Percentiles rank a stretch among this genome's conserved stretches.
Evolutionary conservation across 2,113 vertebrate species (phyloP).

Genomic region (Antechinus flavipes): DNA sequence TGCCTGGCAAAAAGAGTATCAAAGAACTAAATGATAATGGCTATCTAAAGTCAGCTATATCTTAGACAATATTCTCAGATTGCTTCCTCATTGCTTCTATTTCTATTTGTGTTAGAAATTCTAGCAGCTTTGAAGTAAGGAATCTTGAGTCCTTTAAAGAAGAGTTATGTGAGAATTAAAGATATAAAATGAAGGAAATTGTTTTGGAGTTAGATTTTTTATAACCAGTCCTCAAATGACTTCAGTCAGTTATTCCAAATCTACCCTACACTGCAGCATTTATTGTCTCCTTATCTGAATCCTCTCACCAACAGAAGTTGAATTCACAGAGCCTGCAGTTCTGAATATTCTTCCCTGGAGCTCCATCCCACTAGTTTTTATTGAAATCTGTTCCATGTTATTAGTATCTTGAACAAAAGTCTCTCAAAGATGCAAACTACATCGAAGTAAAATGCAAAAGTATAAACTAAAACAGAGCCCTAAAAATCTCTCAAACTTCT

Average conservation of each 20-base stretch:
- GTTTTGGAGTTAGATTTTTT: background rate
- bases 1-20: background rate
- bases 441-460: background rate
- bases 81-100: background rate
- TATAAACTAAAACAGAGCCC: background rate
- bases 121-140: background rate
- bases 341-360: background rate
- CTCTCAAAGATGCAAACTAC: background rate
- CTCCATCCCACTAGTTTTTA: background rate
- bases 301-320: background rate
- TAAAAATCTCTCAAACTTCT: background rate
- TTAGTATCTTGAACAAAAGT: slow-evolving; percentile 26
- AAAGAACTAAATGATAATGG: background rate
- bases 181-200: background rate
- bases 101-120: background rate
- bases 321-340: background rate
- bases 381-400: slow-evolving; percentile 16
- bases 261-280: background rate
- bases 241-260: background rate
- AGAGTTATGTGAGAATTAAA: slow-evolving; percentile 1
- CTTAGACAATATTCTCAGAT: background rate
- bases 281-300: background rate
- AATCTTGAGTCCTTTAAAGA: background rate
- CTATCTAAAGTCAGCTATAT: background rate
- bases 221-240: background rate